Conservation (phyloP, 2,113 vertebrate genomes). For the Fulica atra region DNA sequence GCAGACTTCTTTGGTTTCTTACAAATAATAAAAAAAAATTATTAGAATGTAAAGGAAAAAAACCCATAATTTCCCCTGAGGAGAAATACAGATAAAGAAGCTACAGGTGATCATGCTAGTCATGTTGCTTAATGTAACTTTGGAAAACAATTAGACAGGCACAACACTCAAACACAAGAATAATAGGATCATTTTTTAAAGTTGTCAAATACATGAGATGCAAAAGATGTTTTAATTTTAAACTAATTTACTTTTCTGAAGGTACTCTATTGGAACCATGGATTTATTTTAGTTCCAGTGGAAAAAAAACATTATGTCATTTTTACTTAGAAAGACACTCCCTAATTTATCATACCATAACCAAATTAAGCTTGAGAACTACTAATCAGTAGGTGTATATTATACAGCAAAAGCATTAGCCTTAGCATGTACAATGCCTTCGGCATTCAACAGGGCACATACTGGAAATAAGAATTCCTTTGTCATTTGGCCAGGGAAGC, state of each 20-base stretch:
- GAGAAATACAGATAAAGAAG: background rate
- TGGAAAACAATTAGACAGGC: background rate
- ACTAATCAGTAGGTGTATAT: slow-evolving; percentile 49
- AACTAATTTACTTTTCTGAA: background rate
- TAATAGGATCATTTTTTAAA: background rate
- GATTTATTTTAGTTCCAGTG: background rate
- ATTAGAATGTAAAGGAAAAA: background rate
- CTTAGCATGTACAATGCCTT: slow-evolving; percentile 67
- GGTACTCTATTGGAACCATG: background rate
- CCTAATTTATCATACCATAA: slow-evolving; percentile 50
- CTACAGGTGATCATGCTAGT: background rate
- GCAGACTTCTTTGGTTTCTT: background rate
- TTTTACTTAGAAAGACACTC: slow-evolving; percentile 54
- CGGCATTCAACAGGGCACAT: slow-evolving; percentile 30
- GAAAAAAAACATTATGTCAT: slow-evolving; percentile 13
- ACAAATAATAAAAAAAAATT: background rate
- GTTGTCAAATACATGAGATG: background rate
- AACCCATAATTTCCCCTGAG: background rate
- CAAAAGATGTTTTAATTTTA: background rate
- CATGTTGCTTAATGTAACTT: background rate
- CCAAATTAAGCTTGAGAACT: slow-evolving; percentile 55
- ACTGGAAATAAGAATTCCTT: slow-evolving; percentile 60
- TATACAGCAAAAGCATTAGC: slow-evolving; percentile 42
- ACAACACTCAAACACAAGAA: background rate
- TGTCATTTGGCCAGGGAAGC: slow-evolving; percentile 62